Conservation (phyloP, 2,113 vertebrate genomes). For the Saguinus midas region DNA sequence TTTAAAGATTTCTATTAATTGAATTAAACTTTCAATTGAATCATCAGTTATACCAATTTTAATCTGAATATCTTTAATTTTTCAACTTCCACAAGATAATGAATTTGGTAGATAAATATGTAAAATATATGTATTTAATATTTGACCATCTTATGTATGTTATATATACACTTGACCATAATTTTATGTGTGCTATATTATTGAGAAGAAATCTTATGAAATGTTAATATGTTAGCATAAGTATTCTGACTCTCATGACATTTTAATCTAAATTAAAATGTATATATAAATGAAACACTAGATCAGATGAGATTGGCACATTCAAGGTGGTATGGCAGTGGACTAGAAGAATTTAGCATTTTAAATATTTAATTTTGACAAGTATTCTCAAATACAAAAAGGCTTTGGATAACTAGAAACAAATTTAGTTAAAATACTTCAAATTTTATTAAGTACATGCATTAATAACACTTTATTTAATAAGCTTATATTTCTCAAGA, state of each 20-base stretch:
- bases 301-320: too few species aligned
- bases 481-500: neutral
- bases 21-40: neutral
- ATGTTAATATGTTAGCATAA: neutral
- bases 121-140: conserved; percentile 57
- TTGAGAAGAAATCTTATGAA: conserved; percentile 47
- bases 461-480: neutral
- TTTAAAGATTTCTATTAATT: conserved; percentile 10
- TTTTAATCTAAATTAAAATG: conserved; percentile 54
- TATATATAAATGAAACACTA: conserved; percentile 56
- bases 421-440: neutral
- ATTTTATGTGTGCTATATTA: conserved; percentile 53
- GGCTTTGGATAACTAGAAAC: neutral
- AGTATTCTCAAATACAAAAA: neutral
- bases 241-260: neutral
- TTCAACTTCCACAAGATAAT: conserved; percentile 3
- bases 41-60: conserved; percentile 35
- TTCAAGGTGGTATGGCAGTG: too few species aligned
- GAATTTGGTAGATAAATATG: conserved; percentile 33
- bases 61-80: conserved; percentile 54
- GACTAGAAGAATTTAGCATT: neutral
- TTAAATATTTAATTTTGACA: conserved; percentile 48
- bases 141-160: conserved; percentile 37
- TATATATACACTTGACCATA: neutral
- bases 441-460: neutral